Evolutionary conservation across 2,797 vertebrate species (phyloP), one percentile per base, ranked within the genome.

Genomic region (Rhabdophis nuchalis): DNA sequence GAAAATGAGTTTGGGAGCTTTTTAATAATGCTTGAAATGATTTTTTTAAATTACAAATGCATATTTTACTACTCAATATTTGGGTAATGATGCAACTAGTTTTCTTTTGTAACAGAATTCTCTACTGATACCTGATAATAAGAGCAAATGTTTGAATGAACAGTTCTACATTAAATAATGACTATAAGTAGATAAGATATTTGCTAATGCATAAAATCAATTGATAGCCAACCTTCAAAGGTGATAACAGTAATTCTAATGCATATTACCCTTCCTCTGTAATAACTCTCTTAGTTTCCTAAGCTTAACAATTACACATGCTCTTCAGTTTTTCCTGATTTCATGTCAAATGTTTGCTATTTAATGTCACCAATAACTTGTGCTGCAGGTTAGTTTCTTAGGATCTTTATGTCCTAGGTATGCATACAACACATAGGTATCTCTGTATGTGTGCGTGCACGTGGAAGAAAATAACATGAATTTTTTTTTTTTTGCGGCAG

Each of bases 81-180:
- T 98, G 98, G 98, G 97, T 98, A 98, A 98, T 96, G 97, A 96
- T 97, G 97, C 97, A 97, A 96, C 96, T 97, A 97, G 95, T 97
- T 97, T 97, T 97, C 94, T 96, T 93, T 93, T 61, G 93, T 92
- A 97, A 96, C 95, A 96, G 97, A 97, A 97, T 97, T 86, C 36
- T 96, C 94, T 95, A 97, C 95, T 96, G 94, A 97, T 97, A 97
- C 97, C 97, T 97, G 97, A 98, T 96, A 96, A 95, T 96, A 95
- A 96, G 95, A 97, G 95, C 98, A 97, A 97, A 98, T 96, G 97
- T 95, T 94, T 94, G 96, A 97, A 96, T 96, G 95, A 95, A 94
- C 98, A 97, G 97, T 93, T 95, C 97, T 97, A 97, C 95, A 98
- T 96, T 97, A 96, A 97, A 95, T 95, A 97, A 97, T 97, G 97